Conservation (phyloP, 2,113 vertebrate species). For the Cisticola juncidis region DNA sequence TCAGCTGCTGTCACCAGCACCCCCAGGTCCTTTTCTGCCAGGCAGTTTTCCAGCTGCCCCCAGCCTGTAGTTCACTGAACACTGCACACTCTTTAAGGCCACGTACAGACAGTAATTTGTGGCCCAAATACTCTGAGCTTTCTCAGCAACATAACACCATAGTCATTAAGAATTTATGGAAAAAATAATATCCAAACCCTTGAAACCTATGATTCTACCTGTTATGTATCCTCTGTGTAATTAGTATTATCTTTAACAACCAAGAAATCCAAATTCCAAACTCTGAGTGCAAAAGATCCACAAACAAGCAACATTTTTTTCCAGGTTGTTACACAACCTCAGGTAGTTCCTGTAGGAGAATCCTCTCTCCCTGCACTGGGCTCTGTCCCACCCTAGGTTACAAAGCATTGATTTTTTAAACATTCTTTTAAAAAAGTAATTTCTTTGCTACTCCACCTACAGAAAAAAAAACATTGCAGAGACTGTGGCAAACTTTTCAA, state of each 20-base stretch:
- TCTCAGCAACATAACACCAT: neutral
- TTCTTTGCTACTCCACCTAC: neutral
- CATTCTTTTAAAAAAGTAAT: neutral
- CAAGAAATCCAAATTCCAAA: neutral
- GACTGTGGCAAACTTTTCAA: neutral
- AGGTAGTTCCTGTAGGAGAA: neutral
- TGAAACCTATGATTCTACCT: neutral
- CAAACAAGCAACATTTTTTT: neutral
- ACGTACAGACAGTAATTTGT: neutral
- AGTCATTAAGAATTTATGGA: neutral
- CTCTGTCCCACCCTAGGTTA: fast-evolving
- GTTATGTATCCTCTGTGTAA: neutral
- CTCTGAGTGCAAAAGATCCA: neutral
- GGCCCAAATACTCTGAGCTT: neutral
- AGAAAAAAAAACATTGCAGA: neutral
- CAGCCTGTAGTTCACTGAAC: neutral
- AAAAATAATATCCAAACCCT: neutral
- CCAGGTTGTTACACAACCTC: neutral
- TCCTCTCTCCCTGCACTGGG: fast-evolving
- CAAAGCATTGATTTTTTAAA: neutral
- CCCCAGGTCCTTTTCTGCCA: neutral
- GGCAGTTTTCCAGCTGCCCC: neutral
- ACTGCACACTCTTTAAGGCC: neutral
- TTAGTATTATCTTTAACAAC: neutral
- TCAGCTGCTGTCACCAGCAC: neutral